A percentile compares a stretch with the other conserved stretches of the same genome.
phyloP scores from a whole-genome alignment of 2,797 vertebrate species.

The Lacerta agilis region DNA sequence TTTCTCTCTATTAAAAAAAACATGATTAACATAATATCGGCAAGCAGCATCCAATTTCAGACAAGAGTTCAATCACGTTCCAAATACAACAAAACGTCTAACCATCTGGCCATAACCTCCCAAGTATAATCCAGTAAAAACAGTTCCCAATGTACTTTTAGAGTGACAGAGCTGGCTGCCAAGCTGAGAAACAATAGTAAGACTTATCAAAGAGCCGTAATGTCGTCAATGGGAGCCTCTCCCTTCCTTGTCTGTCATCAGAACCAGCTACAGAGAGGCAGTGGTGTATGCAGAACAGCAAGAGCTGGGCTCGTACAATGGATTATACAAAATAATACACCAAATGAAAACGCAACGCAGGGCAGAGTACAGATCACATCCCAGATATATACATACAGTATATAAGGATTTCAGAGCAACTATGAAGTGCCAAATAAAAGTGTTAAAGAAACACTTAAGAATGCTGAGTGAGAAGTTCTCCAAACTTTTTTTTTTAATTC shows the following conservation, averaged over 20 bases:
- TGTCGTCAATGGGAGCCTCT: slow-evolving; percentile 42
- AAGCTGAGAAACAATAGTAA: not conserved
- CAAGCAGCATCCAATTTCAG: not conserved
- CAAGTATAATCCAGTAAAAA: slow-evolving; percentile 38
- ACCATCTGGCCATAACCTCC: not conserved
- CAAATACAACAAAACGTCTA: slow-evolving; percentile 22
- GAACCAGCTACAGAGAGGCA: not conserved
- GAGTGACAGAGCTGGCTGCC: not conserved
- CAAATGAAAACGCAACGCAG: not conserved
- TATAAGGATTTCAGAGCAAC: not conserved
- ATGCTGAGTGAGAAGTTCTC: not conserved
- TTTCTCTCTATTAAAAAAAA: no score
- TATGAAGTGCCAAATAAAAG: not conserved
- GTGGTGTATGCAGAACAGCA: slow-evolving; percentile 6
- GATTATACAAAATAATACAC: slow-evolving; percentile 1
- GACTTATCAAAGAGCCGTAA: slow-evolving; percentile 33
- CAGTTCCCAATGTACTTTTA: not conserved
- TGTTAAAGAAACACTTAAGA: not conserved
- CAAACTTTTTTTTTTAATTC: not conserved
- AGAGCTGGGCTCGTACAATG: not conserved
- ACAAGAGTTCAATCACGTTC: not conserved
- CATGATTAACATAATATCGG: not conserved
- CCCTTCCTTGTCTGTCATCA: slow-evolving; percentile 60
- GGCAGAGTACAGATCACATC: rapidly evolving
- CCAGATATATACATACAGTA: not conserved